phyloP scores from a whole-genome alignment of 2,797 vertebrate species.

The Falco berigora region DNA sequence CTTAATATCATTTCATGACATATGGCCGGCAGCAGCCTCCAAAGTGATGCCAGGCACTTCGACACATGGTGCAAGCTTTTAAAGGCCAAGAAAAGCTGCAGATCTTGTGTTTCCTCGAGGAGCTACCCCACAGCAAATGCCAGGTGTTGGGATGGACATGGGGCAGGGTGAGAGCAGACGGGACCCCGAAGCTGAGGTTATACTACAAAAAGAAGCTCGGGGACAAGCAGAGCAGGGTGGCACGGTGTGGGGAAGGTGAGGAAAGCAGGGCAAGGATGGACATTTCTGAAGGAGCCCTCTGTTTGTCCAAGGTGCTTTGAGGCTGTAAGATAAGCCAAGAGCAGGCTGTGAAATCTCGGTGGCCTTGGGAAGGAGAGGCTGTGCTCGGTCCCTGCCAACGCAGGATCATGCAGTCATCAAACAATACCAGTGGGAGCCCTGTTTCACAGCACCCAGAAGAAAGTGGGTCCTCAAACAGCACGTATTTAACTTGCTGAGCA shows the following conservation, averaged over 20 bases:
- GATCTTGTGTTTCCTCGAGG: background rate
- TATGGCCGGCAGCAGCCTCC: background rate
- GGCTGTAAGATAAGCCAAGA: background rate
- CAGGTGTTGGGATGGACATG: rapidly evolving
- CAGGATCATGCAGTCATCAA: background rate
- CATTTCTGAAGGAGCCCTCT: background rate
- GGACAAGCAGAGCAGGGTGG: background rate
- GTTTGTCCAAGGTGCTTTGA: background rate
- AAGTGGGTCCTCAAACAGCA: background rate
- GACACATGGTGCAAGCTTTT: rapidly evolving
- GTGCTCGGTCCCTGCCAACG: rapidly evolving
- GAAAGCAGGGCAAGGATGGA: background rate
- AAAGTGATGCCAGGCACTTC: background rate
- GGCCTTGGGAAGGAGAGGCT: background rate
- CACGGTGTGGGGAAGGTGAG: background rate
- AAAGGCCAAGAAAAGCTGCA: background rate
- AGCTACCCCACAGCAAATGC: background rate
- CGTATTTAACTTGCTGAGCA: rapidly evolving
- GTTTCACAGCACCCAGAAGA: background rate
- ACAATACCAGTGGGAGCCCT: background rate
- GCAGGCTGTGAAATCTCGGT: background rate
- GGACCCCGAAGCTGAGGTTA: background rate
- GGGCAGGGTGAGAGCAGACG: background rate
- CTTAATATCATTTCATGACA: background rate
- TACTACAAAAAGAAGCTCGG: background rate